Conservation (phyloP, 1,140 invertebrate genomes). For the Drosophila obscura region DNA sequence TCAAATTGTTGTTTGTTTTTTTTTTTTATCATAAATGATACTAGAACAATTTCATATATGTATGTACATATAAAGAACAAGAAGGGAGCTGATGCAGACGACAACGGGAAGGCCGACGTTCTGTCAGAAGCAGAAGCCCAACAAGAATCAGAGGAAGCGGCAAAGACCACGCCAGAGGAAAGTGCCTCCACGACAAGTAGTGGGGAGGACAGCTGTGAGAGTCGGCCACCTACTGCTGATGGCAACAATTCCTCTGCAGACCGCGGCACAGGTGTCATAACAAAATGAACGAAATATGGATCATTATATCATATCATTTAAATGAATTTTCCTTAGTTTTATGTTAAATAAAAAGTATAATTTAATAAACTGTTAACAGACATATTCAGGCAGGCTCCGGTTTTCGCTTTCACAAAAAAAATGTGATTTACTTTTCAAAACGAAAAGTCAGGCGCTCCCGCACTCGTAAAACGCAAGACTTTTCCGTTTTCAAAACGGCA, state of each 20-base stretch:
- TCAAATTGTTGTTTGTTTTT: too few relatives aligned
- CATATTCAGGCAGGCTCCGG: too few relatives aligned
- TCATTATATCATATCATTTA: too few relatives aligned
- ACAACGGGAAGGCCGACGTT: slow-evolving; percentile 30
- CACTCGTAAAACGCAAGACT: too few relatives aligned
- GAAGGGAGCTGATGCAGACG: slow-evolving; percentile 58
- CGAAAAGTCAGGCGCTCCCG: too few relatives aligned
- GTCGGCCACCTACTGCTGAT: slow-evolving; percentile 71
- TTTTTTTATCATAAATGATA: background rate
- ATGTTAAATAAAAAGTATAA: too few relatives aligned
- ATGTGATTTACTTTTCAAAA: too few relatives aligned
- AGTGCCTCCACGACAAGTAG: slow-evolving; percentile 72
- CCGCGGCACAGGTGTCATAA: slow-evolving; percentile 17
- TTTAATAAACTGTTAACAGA: too few relatives aligned
- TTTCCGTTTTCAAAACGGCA: too few relatives aligned
- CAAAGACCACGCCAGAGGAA: slow-evolving; percentile 68
- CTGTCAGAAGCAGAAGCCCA: slow-evolving; percentile 33
- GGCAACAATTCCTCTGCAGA: slow-evolving; percentile 40
- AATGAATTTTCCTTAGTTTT: too few relatives aligned
- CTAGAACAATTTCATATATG: too few relatives aligned
- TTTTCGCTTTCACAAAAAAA: too few relatives aligned
- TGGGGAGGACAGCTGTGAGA: slow-evolving; percentile 74
- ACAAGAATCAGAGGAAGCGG: slow-evolving; percentile 60
- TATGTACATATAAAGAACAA: slow-evolving; percentile 47
- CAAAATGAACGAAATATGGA: background rate